Conservation (phyloP, 2,797 vertebrate species). For the Sibirionetta formosa region DNA sequence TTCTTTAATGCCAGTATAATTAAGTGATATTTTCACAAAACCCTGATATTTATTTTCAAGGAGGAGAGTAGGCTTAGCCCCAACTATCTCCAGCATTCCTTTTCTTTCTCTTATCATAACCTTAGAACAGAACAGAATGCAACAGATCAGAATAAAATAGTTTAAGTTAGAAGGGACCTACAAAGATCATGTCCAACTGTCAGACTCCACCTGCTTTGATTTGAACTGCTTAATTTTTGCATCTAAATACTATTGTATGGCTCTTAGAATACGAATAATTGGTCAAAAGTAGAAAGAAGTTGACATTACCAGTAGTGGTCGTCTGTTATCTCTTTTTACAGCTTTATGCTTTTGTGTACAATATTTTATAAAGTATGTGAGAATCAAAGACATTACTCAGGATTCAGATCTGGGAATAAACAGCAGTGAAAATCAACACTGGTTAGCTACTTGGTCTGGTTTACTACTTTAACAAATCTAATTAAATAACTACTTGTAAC, state of each 20-base stretch:
- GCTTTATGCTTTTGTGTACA: not conserved
- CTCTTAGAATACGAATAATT: not conserved
- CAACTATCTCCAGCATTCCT: not conserved
- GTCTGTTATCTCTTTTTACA: not conserved
- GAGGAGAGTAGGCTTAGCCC: not conserved
- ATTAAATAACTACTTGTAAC: not conserved
- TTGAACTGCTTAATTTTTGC: not conserved
- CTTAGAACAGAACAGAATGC: not conserved
- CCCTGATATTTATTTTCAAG: conserved; percentile 1
- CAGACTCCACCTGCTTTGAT: not conserved
- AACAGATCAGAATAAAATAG: not conserved
- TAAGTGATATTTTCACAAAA: not conserved
- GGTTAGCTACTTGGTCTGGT: not conserved
- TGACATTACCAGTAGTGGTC: not conserved
- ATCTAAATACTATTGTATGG: not conserved
- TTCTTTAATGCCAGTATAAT: not conserved
- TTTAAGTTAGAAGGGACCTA: not conserved
- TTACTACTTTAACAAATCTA: not conserved
- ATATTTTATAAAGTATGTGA: not conserved
- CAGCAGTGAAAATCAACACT: not conserved
- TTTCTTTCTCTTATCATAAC: not conserved
- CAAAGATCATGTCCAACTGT: not conserved
- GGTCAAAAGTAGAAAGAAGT: not conserved
- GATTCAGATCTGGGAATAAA: not conserved
- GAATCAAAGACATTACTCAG: not conserved